Percentiles rank a stretch among this genome's conserved stretches.
Evolutionary conservation across 2,113 vertebrate species (phyloP).

Genomic region (Chamaetylas fuelleborni): DNA sequence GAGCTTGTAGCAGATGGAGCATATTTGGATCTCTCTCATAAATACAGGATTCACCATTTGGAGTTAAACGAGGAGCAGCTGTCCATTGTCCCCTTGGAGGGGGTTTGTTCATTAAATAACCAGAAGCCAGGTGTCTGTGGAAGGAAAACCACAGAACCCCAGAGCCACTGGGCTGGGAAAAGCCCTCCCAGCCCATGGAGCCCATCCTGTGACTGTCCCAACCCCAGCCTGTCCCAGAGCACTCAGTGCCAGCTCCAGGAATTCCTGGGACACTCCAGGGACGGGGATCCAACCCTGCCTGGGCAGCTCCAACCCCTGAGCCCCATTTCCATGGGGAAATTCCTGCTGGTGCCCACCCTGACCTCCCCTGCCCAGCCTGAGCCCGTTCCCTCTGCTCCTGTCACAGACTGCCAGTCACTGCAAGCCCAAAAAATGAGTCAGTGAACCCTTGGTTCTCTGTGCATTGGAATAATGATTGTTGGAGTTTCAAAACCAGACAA

Average conservation of each 20-base stretch:
- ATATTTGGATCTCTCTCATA: background rate
- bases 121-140: background rate
- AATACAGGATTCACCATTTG: constrained; percentile 23
- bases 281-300: background rate
- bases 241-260: fast-evolving
- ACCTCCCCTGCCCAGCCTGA: background rate
- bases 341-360: no score
- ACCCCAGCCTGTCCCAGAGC: no score
- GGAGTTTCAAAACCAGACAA: background rate
- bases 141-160: background rate
- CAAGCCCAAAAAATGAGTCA: background rate
- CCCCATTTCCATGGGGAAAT: background rate
- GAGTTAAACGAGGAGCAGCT: background rate
- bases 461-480: fast-evolving
- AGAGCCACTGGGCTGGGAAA: background rate
- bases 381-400: background rate
- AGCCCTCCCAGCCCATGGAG: fast-evolving
- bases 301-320: fast-evolving
- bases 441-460: background rate
- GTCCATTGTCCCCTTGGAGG: background rate
- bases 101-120: background rate
- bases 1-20: constrained; percentile 20
- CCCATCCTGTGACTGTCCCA: background rate
- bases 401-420: background rate
- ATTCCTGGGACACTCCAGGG: background rate